phyloP scores from a whole-genome alignment of 2,113 vertebrate genomes.

The Silurus glanis region DNA sequence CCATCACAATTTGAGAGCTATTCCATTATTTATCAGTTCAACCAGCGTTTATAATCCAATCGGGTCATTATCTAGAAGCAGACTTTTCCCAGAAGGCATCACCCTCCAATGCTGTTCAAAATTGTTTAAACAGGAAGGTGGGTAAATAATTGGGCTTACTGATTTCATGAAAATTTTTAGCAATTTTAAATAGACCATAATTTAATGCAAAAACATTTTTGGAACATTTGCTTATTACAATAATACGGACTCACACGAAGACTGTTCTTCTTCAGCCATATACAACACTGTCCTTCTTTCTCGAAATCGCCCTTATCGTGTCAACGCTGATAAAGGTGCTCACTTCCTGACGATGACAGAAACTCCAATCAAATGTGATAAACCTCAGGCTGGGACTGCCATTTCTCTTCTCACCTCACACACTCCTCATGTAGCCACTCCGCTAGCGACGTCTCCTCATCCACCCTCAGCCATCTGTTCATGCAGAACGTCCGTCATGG shows the following conservation, averaged over 20 bases:
- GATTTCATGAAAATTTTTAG: neutral
- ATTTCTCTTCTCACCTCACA: slow-evolving; percentile 40
- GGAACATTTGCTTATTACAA: neutral
- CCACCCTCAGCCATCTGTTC: slow-evolving; percentile 42
- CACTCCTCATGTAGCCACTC: neutral
- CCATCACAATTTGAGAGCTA: neutral
- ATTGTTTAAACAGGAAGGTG: neutral
- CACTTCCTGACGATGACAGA: neutral
- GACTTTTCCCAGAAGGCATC: neutral
- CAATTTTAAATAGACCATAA: neutral
- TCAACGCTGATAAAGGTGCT: neutral
- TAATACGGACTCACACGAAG: neutral
- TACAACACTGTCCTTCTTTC: neutral
- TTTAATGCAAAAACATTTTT: neutral
- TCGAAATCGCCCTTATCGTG: neutral
- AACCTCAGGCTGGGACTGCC: slow-evolving; percentile 27
- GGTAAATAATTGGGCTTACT: neutral
- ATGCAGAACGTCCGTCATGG: slow-evolving; percentile 3
- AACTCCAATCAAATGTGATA: slow-evolving; percentile 39
- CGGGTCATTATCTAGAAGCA: neutral
- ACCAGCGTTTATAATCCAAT: neutral
- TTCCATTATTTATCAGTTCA: neutral
- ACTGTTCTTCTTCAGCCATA: neutral
- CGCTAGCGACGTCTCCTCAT: neutral
- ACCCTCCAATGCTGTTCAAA: neutral